phyloP scores from a whole-genome alignment of 2,888 invertebrate species.

The Microctonus aethiopoides region DNA sequence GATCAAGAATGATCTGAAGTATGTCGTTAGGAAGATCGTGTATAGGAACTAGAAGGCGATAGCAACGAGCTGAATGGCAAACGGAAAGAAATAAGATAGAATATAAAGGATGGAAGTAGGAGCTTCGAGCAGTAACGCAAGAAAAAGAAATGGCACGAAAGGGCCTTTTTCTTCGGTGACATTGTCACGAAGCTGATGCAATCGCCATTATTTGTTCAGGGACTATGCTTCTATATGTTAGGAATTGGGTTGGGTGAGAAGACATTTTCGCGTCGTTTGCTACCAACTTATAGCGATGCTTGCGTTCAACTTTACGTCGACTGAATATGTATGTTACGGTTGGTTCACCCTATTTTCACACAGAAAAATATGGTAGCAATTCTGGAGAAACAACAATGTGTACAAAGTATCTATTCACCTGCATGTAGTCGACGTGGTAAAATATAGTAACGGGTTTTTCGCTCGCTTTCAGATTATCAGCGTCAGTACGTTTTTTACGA shows the following conservation, averaged over 20 bases:
- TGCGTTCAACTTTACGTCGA: conserved; percentile 29
- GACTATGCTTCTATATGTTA: conserved; percentile 33
- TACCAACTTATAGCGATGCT: conserved; percentile 40
- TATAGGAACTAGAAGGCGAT: conserved; percentile 16
- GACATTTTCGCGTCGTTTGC: conserved; percentile 47
- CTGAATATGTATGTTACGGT: conserved; percentile 37
- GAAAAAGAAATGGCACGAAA: conserved; percentile 13
- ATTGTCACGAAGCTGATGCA: conserved; percentile 45
- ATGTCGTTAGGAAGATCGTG: background rate
- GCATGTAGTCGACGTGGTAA: conserved; percentile 12
- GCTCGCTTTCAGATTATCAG: background rate
- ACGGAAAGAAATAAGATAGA: background rate
- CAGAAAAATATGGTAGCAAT: conserved; percentile 27
- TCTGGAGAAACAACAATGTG: conserved; percentile 28
- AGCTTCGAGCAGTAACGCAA: conserved; percentile 30
- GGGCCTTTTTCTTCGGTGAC: conserved; percentile 18
- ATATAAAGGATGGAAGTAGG: background rate
- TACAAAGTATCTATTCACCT: background rate
- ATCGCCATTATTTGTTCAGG: conserved; percentile 49
- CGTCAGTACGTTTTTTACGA: background rate
- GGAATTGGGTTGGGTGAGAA: conserved; percentile 6
- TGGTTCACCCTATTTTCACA: background rate
- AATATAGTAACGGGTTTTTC: background rate
- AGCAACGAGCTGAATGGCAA: background rate
- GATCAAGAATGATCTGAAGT: background rate